Conservation (phyloP, 2,113 vertebrate genomes). For the Amphiprion percula region DNA sequence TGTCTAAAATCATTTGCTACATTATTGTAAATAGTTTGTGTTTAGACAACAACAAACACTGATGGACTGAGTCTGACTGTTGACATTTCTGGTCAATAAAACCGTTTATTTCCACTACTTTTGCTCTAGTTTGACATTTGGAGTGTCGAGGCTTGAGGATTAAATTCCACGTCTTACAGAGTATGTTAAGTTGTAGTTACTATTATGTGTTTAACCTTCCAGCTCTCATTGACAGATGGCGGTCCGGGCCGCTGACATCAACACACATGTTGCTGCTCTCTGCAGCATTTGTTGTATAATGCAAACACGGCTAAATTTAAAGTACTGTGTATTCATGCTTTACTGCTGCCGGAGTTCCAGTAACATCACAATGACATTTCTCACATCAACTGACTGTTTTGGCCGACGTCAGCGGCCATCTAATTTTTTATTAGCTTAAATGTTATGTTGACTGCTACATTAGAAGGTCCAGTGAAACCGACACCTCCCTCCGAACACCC, state of each 20-base stretch:
- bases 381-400: constrained; percentile 42
- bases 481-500: constrained; percentile 46
- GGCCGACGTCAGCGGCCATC: constrained; percentile 44
- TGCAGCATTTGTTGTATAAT: neutral
- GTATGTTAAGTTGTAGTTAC: neutral
- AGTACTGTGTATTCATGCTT: neutral
- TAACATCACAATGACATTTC: constrained; percentile 45
- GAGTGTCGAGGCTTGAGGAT: too few relatives aligned
- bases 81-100: too few relatives aligned
- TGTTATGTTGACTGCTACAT: constrained; percentile 71
- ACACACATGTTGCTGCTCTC: neutral
- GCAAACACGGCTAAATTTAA: constrained; percentile 5
- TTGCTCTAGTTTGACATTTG: too few relatives aligned
- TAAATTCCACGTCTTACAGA: too few relatives aligned
- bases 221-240: neutral
- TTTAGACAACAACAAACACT: too few relatives aligned
- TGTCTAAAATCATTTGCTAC: too few relatives aligned
- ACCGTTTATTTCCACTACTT: too few relatives aligned
- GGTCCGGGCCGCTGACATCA: neutral
- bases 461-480: constrained; percentile 72
- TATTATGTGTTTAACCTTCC: neutral
- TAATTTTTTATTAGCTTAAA: constrained; percentile 70
- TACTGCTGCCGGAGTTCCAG: neutral
- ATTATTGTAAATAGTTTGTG: too few relatives aligned
- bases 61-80: too few relatives aligned